Evolutionary conservation across 2,113 vertebrate species (phyloP).

Genomic region (Tetrax tetrax): DNA sequence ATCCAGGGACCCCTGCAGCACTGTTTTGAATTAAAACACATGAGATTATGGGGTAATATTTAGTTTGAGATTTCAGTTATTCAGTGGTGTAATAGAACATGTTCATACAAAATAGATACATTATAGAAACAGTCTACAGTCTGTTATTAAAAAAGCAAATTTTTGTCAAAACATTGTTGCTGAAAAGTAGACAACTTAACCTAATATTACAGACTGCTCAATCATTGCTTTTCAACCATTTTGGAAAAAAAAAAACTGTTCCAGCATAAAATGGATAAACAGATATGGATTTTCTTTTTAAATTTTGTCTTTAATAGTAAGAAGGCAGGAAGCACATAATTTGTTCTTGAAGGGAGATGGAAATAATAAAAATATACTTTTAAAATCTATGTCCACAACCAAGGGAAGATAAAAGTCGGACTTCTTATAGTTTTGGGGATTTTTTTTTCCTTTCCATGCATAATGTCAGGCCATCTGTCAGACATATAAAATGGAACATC

Average conservation of each 20-base stretch:
- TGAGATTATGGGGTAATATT: neutral
- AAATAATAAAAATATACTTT: neutral
- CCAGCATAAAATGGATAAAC: neutral
- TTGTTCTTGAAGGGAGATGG: neutral
- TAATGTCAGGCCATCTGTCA: neutral
- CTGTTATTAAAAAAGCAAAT: neutral
- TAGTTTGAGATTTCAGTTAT: neutral
- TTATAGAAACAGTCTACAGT: neutral
- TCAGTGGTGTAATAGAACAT: neutral
- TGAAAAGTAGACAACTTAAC: neutral
- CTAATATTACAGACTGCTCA: neutral
- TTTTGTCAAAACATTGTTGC: neutral
- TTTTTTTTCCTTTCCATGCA: neutral
- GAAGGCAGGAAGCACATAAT: neutral
- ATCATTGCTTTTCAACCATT: neutral
- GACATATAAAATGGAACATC: conserved; percentile 6
- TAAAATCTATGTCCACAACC: neutral
- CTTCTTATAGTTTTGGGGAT: neutral
- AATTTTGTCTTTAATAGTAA: neutral
- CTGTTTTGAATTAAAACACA: neutral
- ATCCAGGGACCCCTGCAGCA: neutral
- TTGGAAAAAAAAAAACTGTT: rapidly evolving
- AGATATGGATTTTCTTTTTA: neutral
- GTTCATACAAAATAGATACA: neutral
- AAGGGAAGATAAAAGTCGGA: neutral